Conservation (phyloP, 2,797 vertebrate genomes). For the Chelonia mydas region DNA sequence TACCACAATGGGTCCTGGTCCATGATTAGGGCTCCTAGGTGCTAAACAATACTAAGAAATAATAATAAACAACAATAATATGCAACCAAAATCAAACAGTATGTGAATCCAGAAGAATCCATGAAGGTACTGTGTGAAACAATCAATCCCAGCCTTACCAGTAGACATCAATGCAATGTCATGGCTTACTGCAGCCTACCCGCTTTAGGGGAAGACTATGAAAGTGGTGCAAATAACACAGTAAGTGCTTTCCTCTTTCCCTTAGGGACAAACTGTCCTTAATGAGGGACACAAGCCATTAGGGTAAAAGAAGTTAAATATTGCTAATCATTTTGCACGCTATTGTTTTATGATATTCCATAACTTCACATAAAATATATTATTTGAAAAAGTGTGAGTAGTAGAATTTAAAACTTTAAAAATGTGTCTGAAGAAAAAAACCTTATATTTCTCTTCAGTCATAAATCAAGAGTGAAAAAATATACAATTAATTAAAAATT, state of each 20-base stretch:
- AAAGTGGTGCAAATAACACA: background rate
- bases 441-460: background rate
- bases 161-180: background rate
- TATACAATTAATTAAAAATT: background rate
- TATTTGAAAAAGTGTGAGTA: too few species aligned
- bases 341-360: background rate
- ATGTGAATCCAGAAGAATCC: background rate
- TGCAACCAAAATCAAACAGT: background rate
- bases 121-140: background rate
- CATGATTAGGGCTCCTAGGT: background rate
- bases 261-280: background rate
- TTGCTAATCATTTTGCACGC: background rate
- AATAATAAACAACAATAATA: background rate
- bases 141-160: rapidly evolving
- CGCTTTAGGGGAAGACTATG: background rate
- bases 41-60: background rate
- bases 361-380: background rate
- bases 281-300: background rate
- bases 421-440: background rate
- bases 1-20: background rate
- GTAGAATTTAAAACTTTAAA: background rate
- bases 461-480: background rate
- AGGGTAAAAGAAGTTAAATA: background rate
- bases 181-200: background rate
- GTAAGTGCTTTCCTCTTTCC: background rate